Evolutionary conservation across 2,113 vertebrate species (phyloP).

Genomic region (Myiopsitta monachus): DNA sequence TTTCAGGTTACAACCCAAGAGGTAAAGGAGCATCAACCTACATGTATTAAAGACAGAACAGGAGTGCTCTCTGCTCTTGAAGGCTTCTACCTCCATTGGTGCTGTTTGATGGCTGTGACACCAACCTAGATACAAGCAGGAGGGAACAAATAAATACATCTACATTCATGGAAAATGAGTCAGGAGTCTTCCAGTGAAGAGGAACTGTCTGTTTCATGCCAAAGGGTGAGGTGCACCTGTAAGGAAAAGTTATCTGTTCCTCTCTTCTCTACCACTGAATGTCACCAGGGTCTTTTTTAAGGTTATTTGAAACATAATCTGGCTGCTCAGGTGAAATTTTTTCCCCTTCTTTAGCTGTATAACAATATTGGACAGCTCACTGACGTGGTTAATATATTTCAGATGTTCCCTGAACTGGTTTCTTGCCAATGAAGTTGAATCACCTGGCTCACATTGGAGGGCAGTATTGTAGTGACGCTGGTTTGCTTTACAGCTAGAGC

Average conservation of each 20-base stretch:
- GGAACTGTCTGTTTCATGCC: accelerated
- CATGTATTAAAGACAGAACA: neutral
- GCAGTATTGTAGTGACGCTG: neutral
- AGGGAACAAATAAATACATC: neutral
- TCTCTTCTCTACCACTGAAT: neutral
- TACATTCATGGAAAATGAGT: neutral
- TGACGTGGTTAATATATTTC: neutral
- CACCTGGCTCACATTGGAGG: neutral
- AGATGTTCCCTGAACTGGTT: neutral
- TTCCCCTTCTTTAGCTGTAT: neutral
- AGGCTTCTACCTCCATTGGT: neutral
- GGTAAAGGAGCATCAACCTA: neutral
- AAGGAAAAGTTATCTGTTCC: neutral
- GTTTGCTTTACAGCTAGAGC: neutral
- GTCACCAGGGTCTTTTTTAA: neutral
- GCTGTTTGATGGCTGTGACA: neutral
- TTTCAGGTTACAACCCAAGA: neutral
- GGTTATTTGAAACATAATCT: neutral
- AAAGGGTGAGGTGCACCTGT: neutral
- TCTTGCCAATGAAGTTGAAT: neutral
- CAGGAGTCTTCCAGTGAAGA: neutral
- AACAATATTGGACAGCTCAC: neutral
- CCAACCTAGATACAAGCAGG: neutral
- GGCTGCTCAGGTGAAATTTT: neutral
- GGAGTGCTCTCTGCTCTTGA: neutral